Evolutionary conservation across 2,113 vertebrate species (phyloP), one percentile per base, ranked within the genome.

Genomic region (Toxostoma redivivum): DNA sequence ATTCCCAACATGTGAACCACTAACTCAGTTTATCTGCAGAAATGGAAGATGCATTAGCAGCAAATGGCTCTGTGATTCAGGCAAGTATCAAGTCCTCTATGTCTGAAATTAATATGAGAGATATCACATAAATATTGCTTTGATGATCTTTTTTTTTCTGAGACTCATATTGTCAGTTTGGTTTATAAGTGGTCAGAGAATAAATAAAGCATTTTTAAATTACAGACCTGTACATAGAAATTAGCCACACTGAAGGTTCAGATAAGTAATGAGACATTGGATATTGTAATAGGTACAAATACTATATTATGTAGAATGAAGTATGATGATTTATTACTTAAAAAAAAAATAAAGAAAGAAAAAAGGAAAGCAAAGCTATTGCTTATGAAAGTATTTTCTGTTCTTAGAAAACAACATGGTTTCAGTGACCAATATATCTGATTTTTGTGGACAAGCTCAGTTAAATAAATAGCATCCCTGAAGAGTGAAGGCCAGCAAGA

Each of bases 51-150:
- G 99, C 94, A 98, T 99, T 97, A 99, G 98, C 89, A 98, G 96
- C 89, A 99, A 99, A 87, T 99, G 99, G 99, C 99, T 98, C 40
- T 99, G 99, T 58, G 99, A 99, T 94, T 98, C 99, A 97, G 99
- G 99, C 98, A 98, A 98, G 97, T 96, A 73, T 69, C 13, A 12
- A 35, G 16, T 35, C 20, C 66, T 93, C 57, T n/a, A 0, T 47
- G 38, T 37, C 30, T 48, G 67, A 58, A 88, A 38, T 15, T 2
- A 54, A 11, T 64, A 25, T 27, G 14, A 42, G 23, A 17, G 47
- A 20, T 65, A 47, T 19, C 70, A 37, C 37, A n/a, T 72, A 73
- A 73, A n/a, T 70, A 66, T 12, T 71, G 10, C 69, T 78, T 66
- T 65, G 45, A n/a, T 65, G 8, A n/a, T 50, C 16, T 57, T 73